Evolutionary conservation across 2,113 vertebrate species (phyloP).

Genomic region (Cichladusa arquata): DNA sequence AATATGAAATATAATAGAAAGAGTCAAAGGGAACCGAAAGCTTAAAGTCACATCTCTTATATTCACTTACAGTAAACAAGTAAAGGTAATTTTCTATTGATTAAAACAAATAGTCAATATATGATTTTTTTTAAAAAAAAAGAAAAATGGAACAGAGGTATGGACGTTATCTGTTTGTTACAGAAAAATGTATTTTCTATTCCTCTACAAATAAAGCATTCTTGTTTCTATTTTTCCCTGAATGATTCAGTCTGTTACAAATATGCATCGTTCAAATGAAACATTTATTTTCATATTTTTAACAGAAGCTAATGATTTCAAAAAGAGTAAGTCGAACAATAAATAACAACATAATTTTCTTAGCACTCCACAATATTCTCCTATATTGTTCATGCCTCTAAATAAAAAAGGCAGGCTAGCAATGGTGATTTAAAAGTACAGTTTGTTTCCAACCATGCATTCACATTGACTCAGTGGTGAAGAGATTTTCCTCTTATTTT

Average conservation of each 20-base stretch:
- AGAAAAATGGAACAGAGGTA: rapidly evolving
- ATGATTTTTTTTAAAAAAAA: too few species aligned
- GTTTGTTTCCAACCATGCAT: not conserved
- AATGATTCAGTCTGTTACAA: not conserved
- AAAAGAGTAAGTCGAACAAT: not conserved
- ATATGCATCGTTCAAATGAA: not conserved
- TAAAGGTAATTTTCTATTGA: not conserved
- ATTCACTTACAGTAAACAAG: not conserved
- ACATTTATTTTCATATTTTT: not conserved
- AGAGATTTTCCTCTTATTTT: not conserved
- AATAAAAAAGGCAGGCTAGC: not conserved
- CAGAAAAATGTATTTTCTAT: not conserved
- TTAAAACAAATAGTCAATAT: not conserved
- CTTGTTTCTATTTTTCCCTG: not conserved
- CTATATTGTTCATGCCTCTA: not conserved
- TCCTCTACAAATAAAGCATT: not conserved
- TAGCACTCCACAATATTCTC: not conserved
- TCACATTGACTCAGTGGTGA: not conserved
- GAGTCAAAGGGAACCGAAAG: not conserved
- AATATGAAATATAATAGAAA: not conserved
- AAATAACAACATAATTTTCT: not conserved
- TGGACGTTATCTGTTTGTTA: not conserved
- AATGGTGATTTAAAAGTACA: not conserved
- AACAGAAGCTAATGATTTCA: not conserved
- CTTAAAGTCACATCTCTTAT: not conserved